Percentiles rank a stretch among this genome's conserved stretches.
These are phyloP conservation scores for Ceriagrion tenellum DNA, from an alignment of 2,888 invertebrate species.

Conservation along the genomic window DNA sequence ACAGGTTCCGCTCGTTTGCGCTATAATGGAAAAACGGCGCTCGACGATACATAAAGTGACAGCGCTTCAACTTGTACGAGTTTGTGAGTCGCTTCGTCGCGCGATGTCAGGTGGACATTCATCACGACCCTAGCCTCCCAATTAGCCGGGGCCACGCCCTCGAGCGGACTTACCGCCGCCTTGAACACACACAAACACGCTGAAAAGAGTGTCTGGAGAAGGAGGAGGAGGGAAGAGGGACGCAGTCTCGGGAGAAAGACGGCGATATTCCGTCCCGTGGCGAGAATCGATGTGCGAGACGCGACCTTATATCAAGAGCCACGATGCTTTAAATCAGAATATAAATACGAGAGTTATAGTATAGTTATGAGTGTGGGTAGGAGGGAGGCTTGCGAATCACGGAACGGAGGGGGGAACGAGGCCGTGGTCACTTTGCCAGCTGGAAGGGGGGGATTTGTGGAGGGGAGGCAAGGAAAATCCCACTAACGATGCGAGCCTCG, in stretches of 20 bases:
- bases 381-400: not conserved
- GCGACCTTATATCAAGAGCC: conserved; percentile 62
- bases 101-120: conserved; percentile 56
- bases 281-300: conserved; percentile 52
- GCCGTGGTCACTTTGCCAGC: not conserved
- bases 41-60: conserved; percentile 51
- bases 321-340: conserved; percentile 54
- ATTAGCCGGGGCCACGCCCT: conserved; percentile 65
- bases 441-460: not conserved
- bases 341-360: conserved; percentile 39
- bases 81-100: conserved; percentile 10
- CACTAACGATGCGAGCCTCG: conserved; percentile 50
- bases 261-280: conserved; percentile 53
- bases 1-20: conserved; percentile 12
- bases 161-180: conserved; percentile 36
- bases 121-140: conserved; percentile 53
- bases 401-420: not conserved
- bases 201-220: not conserved
- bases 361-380: conserved; percentile 28
- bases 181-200: not conserved
- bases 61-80: conserved; percentile 8
- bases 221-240: not conserved
- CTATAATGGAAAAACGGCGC: conserved; percentile 33
- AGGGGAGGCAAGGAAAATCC: conserved; percentile 47
- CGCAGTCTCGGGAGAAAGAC: not conserved